Percentiles rank a stretch among this genome's conserved stretches.
phyloP scores from a whole-genome alignment of 2,113 vertebrate genomes.

The Laticauda laticaudata region DNA sequence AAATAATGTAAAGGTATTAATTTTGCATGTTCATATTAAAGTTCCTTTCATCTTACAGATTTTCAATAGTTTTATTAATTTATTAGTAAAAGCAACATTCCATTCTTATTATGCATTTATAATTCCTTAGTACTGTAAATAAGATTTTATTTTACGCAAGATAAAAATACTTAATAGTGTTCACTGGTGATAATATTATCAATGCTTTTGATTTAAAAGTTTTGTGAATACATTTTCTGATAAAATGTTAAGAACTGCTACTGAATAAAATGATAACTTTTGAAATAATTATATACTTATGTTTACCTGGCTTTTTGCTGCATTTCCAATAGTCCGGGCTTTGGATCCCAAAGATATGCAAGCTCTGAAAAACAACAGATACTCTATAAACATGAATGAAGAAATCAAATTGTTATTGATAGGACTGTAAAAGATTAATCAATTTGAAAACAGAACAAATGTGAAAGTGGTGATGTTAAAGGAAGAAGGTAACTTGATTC shows the following conservation, averaged over 20 bases:
- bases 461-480: too few species aligned
- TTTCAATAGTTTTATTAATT: background rate
- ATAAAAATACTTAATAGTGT: background rate
- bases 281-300: background rate
- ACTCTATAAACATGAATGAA: background rate
- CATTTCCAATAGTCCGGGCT: constrained; percentile 92
- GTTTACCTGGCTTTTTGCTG: constrained; percentile 93
- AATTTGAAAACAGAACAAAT: background rate
- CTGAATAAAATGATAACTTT: background rate
- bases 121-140: background rate
- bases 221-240: background rate
- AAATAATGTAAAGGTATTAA: constrained; percentile 1
- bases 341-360: constrained; percentile 91
- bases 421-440: background rate
- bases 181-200: background rate
- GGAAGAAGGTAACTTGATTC: background rate
- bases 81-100: background rate
- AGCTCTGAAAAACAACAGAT: constrained; percentile 71
- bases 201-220: background rate
- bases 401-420: background rate
- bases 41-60: background rate
- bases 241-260: background rate
- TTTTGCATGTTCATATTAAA: background rate
- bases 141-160: background rate
- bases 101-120: background rate